These are phyloP conservation scores for Noturus placidus DNA, from an alignment of 2,113 vertebrate genomes.

Conservation along the genomic window DNA sequence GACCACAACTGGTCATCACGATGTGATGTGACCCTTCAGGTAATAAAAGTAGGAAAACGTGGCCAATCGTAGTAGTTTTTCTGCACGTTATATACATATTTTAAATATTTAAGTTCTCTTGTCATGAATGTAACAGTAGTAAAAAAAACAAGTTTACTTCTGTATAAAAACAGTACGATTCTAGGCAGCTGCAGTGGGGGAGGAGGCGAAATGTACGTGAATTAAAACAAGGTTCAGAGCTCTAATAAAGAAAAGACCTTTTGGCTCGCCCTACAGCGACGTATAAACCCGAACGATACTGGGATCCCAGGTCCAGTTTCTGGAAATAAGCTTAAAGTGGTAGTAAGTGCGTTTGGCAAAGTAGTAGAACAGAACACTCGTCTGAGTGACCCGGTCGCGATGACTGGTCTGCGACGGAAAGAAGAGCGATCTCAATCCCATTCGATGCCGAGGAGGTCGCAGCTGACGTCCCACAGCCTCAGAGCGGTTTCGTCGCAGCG, in stretches of 20 bases:
- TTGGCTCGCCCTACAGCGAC: not conserved
- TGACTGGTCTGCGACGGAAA: not conserved
- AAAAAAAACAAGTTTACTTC: slow-evolving; percentile 70
- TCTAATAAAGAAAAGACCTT: slow-evolving; percentile 22
- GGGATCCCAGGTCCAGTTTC: not conserved
- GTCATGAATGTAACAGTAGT: slow-evolving; percentile 64
- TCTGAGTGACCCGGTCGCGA: not conserved
- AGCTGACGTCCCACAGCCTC: slow-evolving; percentile 87
- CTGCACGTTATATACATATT: slow-evolving; percentile 51
- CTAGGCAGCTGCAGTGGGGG: slow-evolving; percentile 58
- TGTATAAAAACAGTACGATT: slow-evolving; percentile 71
- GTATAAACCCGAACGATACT: not conserved
- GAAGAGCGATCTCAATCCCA: slow-evolving; percentile 73
- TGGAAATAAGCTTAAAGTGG: not conserved
- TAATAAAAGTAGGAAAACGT: slow-evolving; percentile 10
- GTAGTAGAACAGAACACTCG: not conserved
- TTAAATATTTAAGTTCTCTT: slow-evolving; percentile 69
- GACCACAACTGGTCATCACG: not conserved
- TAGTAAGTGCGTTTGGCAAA: not conserved
- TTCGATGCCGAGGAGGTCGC: slow-evolving; percentile 85
- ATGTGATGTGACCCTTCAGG: not conserved
- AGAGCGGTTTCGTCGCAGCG: slow-evolving; percentile 81
- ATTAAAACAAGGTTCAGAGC: slow-evolving; percentile 27
- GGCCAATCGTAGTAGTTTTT: not conserved
- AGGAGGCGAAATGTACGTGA: slow-evolving; percentile 56